Evolutionary conservation across 2,797 vertebrate species (phyloP), one percentile per base, ranked within the genome.

Genomic region (Etheostoma nigrum): DNA sequence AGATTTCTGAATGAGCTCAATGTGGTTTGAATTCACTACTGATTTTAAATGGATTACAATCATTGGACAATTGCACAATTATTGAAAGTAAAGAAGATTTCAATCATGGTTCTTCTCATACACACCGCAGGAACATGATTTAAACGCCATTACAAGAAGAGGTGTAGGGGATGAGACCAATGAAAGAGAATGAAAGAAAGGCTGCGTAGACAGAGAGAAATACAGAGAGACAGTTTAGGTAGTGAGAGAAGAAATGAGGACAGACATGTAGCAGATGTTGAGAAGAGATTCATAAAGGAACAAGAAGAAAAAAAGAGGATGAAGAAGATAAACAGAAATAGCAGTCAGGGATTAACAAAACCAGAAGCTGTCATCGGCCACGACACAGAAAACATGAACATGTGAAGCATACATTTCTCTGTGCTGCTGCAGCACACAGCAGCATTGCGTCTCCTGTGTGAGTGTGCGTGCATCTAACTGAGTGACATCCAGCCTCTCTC

Each of bases 401-500:
- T n/a, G 55, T 1, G 63, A 73, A n/a, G 58, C 55, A 2, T 47
- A 40, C 0, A 18, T 70, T 63, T 62, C 48, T 67, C 60, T 64
- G 36, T 18, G 9, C 5, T 7, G 33, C 64, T 63, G 72, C 57
- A 58, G 73, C 55, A 72, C 69, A 68, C 25, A 2, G 77, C 74
- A 45, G 75, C 78, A 33, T 62, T 58, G 27, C n/a, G 12, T 65
- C 76, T 57, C 5, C 25, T 40, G 33, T 23, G 52, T 25, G n/a
- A 21, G 45, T 49, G 72, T 68, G 1, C 61, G 67, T 61, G 71
- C 4, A 1, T 70, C 42, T 67, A 3, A 40, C 10, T 14, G 76
- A 84, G 70, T 51, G 71, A 76, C 84, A 80, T 16, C 61, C 66
- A 61, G 63, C 52, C 52, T 75, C 68, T 64, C 70, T 89, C 84